These are phyloP conservation scores for Monodelphis domestica DNA, from an alignment of 2,797 vertebrate species.

Conservation along the genomic window DNA sequence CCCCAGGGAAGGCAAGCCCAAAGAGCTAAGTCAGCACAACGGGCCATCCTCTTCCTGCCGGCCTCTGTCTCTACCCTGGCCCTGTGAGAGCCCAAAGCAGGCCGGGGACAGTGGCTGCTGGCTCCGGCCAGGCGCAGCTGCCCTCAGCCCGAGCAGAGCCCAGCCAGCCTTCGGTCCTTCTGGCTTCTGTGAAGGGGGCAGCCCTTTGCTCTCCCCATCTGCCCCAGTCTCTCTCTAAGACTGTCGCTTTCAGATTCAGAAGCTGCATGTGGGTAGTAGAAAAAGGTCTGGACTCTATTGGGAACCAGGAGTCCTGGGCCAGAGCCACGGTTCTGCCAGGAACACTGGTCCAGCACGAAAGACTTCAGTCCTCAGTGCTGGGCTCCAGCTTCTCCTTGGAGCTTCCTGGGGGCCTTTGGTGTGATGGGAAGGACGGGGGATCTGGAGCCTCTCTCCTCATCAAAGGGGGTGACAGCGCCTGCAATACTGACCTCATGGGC, in stretches of 20 bases:
- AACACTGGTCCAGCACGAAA: neutral
- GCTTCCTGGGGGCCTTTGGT: neutral
- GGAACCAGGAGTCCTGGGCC: neutral
- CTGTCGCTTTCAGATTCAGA: neutral
- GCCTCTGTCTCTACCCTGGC: neutral
- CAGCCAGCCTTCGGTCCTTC: neutral
- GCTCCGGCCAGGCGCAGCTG: neutral
- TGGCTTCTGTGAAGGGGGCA: neutral
- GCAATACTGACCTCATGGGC: neutral
- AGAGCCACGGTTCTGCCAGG: neutral
- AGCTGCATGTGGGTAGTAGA: neutral
- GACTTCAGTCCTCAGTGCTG: neutral
- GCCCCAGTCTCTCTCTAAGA: neutral
- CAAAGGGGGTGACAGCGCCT: neutral
- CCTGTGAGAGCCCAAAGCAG: neutral
- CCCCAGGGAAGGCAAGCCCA: slow-evolving; percentile 46
- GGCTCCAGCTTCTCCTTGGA: neutral
- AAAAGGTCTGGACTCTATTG: neutral
- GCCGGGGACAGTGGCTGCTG: neutral
- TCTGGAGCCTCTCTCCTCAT: neutral
- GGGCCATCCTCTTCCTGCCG: slow-evolving; percentile 27
- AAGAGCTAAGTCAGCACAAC: slow-evolving; percentile 72
- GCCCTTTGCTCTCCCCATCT: neutral
- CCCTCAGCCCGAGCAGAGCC: neutral
- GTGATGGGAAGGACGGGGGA: neutral